Conservation (phyloP, 2,113 vertebrate species). For the Scomber japonicus region DNA sequence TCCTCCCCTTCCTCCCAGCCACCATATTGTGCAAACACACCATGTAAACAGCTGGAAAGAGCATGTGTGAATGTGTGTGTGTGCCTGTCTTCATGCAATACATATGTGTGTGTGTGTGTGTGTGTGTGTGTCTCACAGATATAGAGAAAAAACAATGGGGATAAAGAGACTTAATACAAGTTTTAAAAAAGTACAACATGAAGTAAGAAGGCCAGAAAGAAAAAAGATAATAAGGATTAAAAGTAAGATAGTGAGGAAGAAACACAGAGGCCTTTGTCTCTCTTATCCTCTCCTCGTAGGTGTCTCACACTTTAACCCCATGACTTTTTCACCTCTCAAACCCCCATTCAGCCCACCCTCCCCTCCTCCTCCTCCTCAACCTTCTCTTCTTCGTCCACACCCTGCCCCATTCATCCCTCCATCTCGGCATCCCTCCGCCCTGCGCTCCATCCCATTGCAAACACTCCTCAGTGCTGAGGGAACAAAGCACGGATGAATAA, state of each 20-base stretch:
- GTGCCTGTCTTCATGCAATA: background rate
- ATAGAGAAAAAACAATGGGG: background rate
- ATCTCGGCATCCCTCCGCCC: slow-evolving; percentile 70
- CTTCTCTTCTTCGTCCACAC: slow-evolving; percentile 57
- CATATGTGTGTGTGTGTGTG: slow-evolving; percentile 14
- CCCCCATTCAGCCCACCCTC: slow-evolving; percentile 17
- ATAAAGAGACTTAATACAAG: slow-evolving; percentile 12
- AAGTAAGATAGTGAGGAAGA: slow-evolving; percentile 40
- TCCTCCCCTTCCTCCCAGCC: slow-evolving; percentile 33
- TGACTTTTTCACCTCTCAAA: slow-evolving; percentile 80
- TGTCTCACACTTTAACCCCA: slow-evolving; percentile 76
- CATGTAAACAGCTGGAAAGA: slow-evolving; percentile 75
- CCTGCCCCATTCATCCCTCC: slow-evolving; percentile 73
- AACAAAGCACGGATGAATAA: slow-evolving; percentile 87
- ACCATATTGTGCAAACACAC: slow-evolving; percentile 78
- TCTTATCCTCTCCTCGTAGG: slow-evolving; percentile 63
- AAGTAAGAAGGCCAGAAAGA: background rate
- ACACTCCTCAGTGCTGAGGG: slow-evolving; percentile 73
- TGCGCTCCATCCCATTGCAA: slow-evolving; percentile 82
- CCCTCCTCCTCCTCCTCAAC: slow-evolving; percentile 15
- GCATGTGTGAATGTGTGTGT: slow-evolving; percentile 28
- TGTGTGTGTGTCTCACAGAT: background rate
- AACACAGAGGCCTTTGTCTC: slow-evolving; percentile 67
- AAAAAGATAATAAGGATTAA: slow-evolving; percentile 10
- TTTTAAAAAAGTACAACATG: background rate